Conservation (phyloP, 2,797 vertebrate genomes). For the Falco rusticolus region DNA sequence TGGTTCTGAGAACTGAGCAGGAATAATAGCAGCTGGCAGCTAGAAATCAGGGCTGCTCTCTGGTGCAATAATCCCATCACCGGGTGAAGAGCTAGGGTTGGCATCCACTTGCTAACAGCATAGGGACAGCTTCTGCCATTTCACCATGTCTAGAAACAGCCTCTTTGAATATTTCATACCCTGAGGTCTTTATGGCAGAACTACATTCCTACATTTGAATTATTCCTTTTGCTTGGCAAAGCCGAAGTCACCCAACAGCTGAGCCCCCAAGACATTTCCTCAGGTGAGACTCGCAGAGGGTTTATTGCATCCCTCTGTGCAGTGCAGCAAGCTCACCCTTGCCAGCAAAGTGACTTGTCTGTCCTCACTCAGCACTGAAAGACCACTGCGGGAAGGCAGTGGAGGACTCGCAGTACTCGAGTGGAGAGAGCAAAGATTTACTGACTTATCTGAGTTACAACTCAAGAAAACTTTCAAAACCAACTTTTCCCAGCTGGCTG, state of each 20-base stretch:
- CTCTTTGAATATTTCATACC: neutral
- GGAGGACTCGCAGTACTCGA: neutral
- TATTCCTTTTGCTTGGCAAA: neutral
- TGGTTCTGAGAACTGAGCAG: neutral
- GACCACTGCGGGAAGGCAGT: neutral
- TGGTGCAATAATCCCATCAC: neutral
- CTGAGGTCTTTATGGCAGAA: neutral
- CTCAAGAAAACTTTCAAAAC: neutral
- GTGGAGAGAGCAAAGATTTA: neutral
- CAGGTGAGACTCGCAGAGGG: neutral
- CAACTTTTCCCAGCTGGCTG: neutral
- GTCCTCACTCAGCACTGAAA: neutral
- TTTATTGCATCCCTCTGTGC: neutral
- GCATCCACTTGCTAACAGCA: neutral
- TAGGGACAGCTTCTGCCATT: neutral
- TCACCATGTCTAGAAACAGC: neutral
- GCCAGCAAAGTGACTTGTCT: neutral
- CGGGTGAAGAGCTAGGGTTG: neutral
- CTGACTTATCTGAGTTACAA: neutral
- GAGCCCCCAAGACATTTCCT: neutral
- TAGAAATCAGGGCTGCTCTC: neutral
- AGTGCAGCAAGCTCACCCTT: neutral
- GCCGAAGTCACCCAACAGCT: neutral
- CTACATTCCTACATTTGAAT: neutral
- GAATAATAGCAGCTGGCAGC: neutral